Base-by-base conservation (phyloP, 2,888 invertebrate species). In the Plusia festucae region DNA sequence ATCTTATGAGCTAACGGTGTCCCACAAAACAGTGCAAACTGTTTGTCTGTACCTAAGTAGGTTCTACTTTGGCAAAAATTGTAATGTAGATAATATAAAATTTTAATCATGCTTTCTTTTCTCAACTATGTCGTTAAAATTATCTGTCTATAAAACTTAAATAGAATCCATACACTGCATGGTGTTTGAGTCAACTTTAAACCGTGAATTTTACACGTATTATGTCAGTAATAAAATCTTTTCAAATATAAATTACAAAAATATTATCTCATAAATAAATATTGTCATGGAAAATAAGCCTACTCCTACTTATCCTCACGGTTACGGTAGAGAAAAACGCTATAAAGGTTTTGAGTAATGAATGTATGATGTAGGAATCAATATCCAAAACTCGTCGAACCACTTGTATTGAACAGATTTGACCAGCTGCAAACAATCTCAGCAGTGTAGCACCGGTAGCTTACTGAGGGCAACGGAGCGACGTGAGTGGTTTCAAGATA, bases 401-500 rank as follows among this genome's bases (percentile, higher is more conserved):
- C 22, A 44, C 49, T 59, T 46, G 24, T 20, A 18, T 51, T 34
- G 51, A 55, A 49, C 24, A 49, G 30, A 62, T 56, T 62, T 64
- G 32, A 40, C 53, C 32, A 56, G 24, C 40, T 53, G 63, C 49
- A 78, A 64, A 69, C 53, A 68, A 62, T 73, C 53, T 66, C 56
- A 65, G 59, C 60, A 22, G 22, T 61, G 69, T 61, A 65, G 60
- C 56, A 62, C 51, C 53, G 52, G 59, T 71, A 68, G 70, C 68
- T 65, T 67, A 66, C 61, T 65, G 53, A 30, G 61, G 64, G 55
- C 65, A 69, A 13, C 34, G 44, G 51, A 40, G 56, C 64, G 68
- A 69, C 78, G 81, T 79, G 78, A 79, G 83, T 83, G 78, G 82
- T 73, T 81, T 82, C 74, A 62, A 82, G 81, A 81, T 82, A 74